Base-by-base conservation (phyloP, 2,797 vertebrate genomes). In the Eurystomus glaucurus region DNA sequence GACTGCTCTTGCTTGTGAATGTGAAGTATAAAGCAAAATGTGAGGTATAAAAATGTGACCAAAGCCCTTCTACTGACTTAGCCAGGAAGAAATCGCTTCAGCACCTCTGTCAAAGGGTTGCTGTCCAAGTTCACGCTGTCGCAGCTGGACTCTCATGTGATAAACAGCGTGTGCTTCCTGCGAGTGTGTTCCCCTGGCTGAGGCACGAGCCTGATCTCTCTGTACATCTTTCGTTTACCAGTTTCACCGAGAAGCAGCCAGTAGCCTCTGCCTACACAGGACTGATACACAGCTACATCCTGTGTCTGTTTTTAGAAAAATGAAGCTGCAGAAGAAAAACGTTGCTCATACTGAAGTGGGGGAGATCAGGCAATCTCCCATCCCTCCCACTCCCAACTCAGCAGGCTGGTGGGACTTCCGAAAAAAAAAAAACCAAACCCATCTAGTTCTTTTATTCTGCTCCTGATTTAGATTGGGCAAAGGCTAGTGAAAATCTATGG, bases 301-400 rank as follows among this genome's bases (percentile, higher is more conserved):
- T 91, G 81, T 54, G 54, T 69, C 85, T 95, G 4, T 35, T 93
- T 79, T 76, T 35, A 72, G 83, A 87, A 95, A 41, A 88, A 68
- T 13, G 62, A 81, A 69, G 61, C 71, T 81, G 62, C 33, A 46
- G 43, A 43, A 74, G 78, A 58, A 54, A 81, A 78, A 5, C 15
- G 11, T 69, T 90, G 55, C 60, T 95, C 10, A 14, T 60, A 5
- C 33, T 25, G 21, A 88, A 77, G 71, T 52, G 65, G 54, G 29
- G 88, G 88, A 85, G 82, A 22, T 70, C 43, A 58, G 71, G 69
- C 83, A 28, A 54, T 48, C 61, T 77, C 65, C 64, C 37, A 17
- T 58, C 51, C 39, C 31, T 85, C 78, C 62, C 18, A 43, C 17
- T 79, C 52, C n/a, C 18, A 65, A 7, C 31, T 60, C 31, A 58